A percentile compares a stretch with the other conserved stretches of the same genome.
Conservation (phyloP, 2,797 vertebrate species). For the Manis pentadactyla region DNA sequence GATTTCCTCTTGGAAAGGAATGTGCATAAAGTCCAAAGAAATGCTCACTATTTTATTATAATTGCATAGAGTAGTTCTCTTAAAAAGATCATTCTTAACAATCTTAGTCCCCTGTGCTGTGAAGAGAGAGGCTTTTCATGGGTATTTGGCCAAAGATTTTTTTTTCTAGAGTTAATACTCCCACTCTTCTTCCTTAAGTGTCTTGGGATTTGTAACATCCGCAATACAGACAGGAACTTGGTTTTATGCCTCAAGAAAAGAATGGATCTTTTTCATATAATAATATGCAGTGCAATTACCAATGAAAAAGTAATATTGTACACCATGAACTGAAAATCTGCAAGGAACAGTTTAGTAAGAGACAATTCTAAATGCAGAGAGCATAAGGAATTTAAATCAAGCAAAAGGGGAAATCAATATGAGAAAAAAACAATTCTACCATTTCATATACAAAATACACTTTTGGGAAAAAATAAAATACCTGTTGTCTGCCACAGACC, state of each 20-base stretch:
- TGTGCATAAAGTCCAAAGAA: constrained; percentile 81
- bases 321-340: constrained; percentile 86
- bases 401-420: constrained; percentile 67
- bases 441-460: constrained; percentile 63
- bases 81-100: constrained; percentile 85
- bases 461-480: neutral
- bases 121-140: constrained; percentile 87
- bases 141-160: constrained; percentile 87
- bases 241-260: constrained; percentile 89
- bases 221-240: constrained; percentile 91
- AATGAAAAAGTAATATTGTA: constrained; percentile 89
- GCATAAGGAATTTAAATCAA: constrained; percentile 87
- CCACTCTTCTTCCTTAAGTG: constrained; percentile 89
- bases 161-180: constrained; percentile 89
- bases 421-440: constrained; percentile 57
- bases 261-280: constrained; percentile 88
- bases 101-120: constrained; percentile 78
- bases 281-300: constrained; percentile 89
- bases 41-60: constrained; percentile 85
- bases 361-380: constrained; percentile 76
- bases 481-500: neutral
- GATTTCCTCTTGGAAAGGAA: constrained; percentile 78
- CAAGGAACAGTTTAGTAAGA: constrained; percentile 82
- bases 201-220: constrained; percentile 92
- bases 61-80: constrained; percentile 86